phyloP scores from a whole-genome alignment of 2,888 invertebrate genomes.

The Tryphoninae sp. region DNA sequence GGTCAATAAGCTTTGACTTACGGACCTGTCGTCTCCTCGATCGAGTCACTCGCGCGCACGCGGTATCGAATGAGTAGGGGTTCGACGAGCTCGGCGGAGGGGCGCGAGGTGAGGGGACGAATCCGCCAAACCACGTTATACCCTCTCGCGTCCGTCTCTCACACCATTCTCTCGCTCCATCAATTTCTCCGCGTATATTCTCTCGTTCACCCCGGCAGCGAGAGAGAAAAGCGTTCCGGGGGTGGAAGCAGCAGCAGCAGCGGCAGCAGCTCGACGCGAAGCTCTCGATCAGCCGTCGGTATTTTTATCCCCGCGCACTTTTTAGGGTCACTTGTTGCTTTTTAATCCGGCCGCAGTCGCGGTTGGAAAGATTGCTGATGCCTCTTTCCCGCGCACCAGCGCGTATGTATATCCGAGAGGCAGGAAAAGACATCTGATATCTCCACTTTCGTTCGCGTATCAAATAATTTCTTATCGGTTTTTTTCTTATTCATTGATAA shows the following conservation, averaged over 20 bases:
- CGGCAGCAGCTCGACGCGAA: constrained; percentile 72
- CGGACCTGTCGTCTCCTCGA: constrained; percentile 61
- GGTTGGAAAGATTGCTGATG: constrained; percentile 65
- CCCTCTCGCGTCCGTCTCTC: constrained; percentile 57
- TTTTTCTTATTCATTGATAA: constrained; percentile 14
- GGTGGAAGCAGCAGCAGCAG: constrained; percentile 35
- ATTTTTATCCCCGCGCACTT: constrained; percentile 78
- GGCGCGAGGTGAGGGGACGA: constrained; percentile 10
- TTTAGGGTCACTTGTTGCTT: constrained; percentile 81
- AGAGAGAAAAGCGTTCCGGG: constrained; percentile 30
- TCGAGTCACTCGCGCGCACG: constrained; percentile 37
- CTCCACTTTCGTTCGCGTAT: constrained; percentile 23
- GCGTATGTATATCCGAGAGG: constrained; percentile 44
- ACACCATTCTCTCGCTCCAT: constrained; percentile 59
- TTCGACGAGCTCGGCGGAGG: neutral
- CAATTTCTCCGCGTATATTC: constrained; percentile 60
- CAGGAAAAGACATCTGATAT: constrained; percentile 59
- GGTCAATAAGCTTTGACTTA: constrained; percentile 61
- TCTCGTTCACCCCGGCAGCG: constrained; percentile 47
- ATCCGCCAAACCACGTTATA: constrained; percentile 33
- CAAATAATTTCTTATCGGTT: constrained; percentile 9
- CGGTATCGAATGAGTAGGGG: neutral
- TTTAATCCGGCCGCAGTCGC: constrained; percentile 75
- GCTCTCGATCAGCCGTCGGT: constrained; percentile 78
- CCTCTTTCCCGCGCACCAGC: constrained; percentile 34